phyloP scores from a whole-genome alignment of 2,797 vertebrate species.

The Lindbergichthys nudifrons region DNA sequence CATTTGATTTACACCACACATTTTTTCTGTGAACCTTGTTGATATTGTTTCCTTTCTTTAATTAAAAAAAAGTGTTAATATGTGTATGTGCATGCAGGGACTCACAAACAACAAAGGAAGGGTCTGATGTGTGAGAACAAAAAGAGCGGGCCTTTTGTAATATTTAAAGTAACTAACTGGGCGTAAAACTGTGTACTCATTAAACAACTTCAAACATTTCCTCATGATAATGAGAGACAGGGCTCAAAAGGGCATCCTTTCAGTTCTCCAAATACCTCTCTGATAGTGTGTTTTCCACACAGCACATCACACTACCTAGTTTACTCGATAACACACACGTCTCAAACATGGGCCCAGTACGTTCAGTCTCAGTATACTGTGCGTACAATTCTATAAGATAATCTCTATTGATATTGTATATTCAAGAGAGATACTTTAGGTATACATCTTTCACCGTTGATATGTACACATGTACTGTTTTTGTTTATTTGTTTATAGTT shows the following conservation, averaged over 20 bases:
- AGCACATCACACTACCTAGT: constrained; percentile 17
- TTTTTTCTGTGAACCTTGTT: constrained; percentile 43
- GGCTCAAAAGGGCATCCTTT: constrained; percentile 18
- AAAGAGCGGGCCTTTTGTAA: constrained; percentile 59
- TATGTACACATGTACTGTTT: too few species aligned
- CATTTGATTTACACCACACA: constrained; percentile 43
- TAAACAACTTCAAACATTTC: constrained; percentile 69
- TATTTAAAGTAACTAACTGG: constrained; percentile 60
- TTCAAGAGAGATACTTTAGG: too few species aligned
- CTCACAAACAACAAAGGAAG: constrained; percentile 43
- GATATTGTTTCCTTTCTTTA: constrained; percentile 37
- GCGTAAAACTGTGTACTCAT: constrained; percentile 65
- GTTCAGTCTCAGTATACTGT: not conserved
- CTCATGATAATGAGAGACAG: constrained; percentile 47
- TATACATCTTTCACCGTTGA: too few species aligned
- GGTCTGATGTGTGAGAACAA: constrained; percentile 52
- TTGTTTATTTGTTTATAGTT: too few species aligned
- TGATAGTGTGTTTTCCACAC: constrained; percentile 7
- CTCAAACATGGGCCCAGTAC: constrained; percentile 5
- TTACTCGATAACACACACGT: constrained; percentile 37
- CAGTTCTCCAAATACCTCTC: constrained; percentile 17
- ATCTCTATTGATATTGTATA: too few species aligned
- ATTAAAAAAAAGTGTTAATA: constrained; percentile 31
- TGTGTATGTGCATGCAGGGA: constrained; percentile 37
- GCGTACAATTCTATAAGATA: too few species aligned